Conservation (phyloP, 1,140 invertebrate genomes). For the Drosophila quadrilineata region DNA sequence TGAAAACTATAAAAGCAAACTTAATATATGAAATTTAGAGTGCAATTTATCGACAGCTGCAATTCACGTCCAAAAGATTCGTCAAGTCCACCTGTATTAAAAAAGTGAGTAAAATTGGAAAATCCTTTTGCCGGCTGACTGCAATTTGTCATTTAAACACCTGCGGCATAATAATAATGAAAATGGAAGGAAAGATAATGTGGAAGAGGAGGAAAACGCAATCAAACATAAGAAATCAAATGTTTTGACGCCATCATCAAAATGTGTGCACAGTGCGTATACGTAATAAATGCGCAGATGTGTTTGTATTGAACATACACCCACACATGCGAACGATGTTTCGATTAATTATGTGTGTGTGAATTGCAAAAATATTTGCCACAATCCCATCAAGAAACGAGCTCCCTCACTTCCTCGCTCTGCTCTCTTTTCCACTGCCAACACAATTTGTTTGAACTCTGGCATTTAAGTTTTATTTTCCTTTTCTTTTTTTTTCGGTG, state of each 20-base stretch:
- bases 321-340: not conserved
- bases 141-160: conserved; percentile 4
- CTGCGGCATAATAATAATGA: conserved; percentile 12
- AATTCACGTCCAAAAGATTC: too few species aligned
- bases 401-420: too few species aligned
- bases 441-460: conserved; percentile 1
- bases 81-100: too few species aligned
- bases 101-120: too few species aligned
- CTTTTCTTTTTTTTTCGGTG: too few species aligned
- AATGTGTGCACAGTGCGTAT: conserved; percentile 19
- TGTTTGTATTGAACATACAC: not conserved
- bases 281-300: conserved; percentile 1
- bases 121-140: conserved; percentile 1
- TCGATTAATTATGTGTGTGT: conserved; percentile 10
- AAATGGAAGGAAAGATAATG: not conserved
- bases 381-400: too few species aligned
- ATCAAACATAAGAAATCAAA: conserved; percentile 21
- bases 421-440: too few species aligned
- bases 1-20: too few species aligned
- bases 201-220: not conserved
- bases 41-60: too few species aligned
- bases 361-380: not conserved
- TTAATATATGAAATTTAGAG: too few species aligned
- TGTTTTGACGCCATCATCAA: conserved; percentile 14
- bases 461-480: not conserved